Evolutionary conservation across 1,140 invertebrate species (phyloP), one percentile per base, ranked within the genome.

Genomic region (Agraylea sexmaculata): DNA sequence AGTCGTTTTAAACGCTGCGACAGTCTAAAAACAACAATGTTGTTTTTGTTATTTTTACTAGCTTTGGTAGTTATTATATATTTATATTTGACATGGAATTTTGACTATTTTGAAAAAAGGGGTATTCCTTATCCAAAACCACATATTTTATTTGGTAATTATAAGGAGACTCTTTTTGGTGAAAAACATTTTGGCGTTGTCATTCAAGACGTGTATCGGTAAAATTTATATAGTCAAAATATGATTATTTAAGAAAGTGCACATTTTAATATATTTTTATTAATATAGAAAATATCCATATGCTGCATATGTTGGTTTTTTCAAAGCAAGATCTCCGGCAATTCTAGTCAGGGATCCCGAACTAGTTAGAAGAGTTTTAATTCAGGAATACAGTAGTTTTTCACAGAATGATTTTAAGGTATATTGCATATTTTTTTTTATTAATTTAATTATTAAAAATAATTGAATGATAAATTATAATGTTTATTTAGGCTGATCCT

Each of bases 311-410:
- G 55, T 51, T 50, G 63, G 53, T 6, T 47, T 57, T 29, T 67
- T 65, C 33, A 59, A 64, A 28, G 57, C 55, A n/a, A 32, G 52
- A 19, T 35, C 49, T 16, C 68, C 64, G 0, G 45, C 54, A 3
- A 50, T 73, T 19, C 55, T 74, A 0, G 52, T 71, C 10, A 58
- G 64, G 2, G 70, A 74, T 49, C 60, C 60, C 2, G 62, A 69
- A 15, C 45, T 70, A 1, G 53, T 70, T 4, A 65, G 64, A 39
- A 40, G 51, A 20, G 56, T 72, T 15, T 29, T 66, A 0, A 47
- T 69, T 1, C 60, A 61, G 39, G 60, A 60, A 42, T 63, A 59
- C 40, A 45, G 50, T 7, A 30, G 47, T 37, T 64, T 62, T 37
- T 21, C 41, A 19, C 42, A 50, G 12, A 42, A 42, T 16, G 40